A percentile compares a stretch with the other conserved stretches of the same genome.
Conservation (phyloP, 2,113 vertebrate genomes). For the Ageneiosus marmoratus region DNA sequence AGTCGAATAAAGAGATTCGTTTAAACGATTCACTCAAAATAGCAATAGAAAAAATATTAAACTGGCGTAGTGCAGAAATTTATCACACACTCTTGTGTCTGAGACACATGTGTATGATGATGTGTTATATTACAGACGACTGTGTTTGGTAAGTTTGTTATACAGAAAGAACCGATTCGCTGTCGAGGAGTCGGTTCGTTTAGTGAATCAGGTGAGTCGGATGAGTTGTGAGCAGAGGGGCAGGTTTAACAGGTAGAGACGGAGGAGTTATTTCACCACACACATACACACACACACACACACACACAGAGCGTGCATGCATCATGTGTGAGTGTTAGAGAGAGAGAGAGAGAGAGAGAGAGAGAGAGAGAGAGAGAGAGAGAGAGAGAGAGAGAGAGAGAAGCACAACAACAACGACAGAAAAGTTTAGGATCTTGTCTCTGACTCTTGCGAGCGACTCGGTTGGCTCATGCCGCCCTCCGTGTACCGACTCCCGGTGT, state of each 20-base stretch:
- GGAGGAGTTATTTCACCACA: background rate
- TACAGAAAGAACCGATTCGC: background rate
- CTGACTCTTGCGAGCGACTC: background rate
- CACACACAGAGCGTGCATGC: background rate
- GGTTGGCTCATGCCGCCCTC: background rate
- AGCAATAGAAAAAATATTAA: background rate
- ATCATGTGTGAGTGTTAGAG: background rate
- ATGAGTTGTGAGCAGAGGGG: background rate
- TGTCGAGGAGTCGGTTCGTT: background rate
- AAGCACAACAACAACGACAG: background rate
- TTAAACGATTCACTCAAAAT: background rate
- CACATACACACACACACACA: conserved; percentile 1
- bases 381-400: background rate
- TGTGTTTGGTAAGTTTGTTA: no score
- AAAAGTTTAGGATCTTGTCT: background rate
- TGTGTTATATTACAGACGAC: background rate
- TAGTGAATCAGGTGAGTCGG: background rate
- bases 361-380: background rate
- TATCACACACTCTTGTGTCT: background rate
- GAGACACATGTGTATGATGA: background rate
- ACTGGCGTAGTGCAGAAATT: background rate
- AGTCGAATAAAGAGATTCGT: background rate
- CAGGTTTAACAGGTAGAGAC: conserved; percentile 25
- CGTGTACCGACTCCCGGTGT: conserved; percentile 1
- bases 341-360: background rate